Evolutionary conservation across 2,888 invertebrate genomes (phyloP).

Genomic region (Tenthredo notha): DNA sequence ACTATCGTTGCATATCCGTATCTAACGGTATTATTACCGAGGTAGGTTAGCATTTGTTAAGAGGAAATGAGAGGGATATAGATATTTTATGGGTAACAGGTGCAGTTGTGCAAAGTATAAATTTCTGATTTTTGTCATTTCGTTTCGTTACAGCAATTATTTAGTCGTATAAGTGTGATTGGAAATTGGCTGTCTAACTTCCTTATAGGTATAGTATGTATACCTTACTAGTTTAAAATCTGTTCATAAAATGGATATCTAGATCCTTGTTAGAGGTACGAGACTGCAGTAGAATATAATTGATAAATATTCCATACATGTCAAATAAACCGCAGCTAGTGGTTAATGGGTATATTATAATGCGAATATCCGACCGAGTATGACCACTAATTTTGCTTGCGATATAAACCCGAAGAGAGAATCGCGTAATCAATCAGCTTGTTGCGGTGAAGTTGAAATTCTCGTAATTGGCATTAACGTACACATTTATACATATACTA

Average conservation of each 20-base stretch:
- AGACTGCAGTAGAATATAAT: background rate
- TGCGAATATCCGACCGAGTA: background rate
- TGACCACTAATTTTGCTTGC: background rate
- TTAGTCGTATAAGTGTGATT: too few relatives aligned
- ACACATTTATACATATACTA: background rate
- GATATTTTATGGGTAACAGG: too few relatives aligned
- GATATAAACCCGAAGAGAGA: background rate
- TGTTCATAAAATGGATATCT: background rate
- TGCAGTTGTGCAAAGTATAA: too few relatives aligned
- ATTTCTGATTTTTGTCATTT: too few relatives aligned
- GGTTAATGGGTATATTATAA: background rate
- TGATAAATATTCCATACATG: background rate
- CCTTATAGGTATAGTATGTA: background rate
- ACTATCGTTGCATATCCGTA: background rate
- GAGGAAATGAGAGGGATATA: background rate
- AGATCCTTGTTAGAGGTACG: background rate
- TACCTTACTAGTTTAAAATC: background rate
- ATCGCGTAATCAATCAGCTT: background rate
- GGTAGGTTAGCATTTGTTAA: background rate
- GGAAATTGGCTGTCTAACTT: background rate
- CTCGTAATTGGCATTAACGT: too few relatives aligned
- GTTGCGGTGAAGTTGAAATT: too few relatives aligned
- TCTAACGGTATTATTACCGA: slow-evolving; percentile 23
- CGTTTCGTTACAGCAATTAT: too few relatives aligned
- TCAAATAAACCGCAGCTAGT: background rate